Evolutionary conservation across 2,888 invertebrate genomes (phyloP).

Genomic region (Limnephilus marmoratus): DNA sequence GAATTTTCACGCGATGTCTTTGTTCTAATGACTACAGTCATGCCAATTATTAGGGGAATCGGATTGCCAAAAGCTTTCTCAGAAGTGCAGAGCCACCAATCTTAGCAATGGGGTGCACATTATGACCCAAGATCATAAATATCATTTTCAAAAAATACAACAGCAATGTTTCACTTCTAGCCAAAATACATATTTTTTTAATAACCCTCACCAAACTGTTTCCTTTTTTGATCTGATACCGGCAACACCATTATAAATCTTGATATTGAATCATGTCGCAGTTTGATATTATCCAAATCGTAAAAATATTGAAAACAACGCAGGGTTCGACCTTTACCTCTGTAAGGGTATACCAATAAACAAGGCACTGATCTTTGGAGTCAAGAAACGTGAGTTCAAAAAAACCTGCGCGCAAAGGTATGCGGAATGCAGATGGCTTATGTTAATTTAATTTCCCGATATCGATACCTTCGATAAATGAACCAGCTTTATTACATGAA

Average conservation of each 20-base stretch:
- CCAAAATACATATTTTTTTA: neutral
- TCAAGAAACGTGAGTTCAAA: conserved; percentile 29
- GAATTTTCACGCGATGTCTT: no score
- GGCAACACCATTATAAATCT: neutral
- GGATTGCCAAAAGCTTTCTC: no score
- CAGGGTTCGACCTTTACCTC: conserved; percentile 14
- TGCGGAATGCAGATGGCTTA: conserved; percentile 23
- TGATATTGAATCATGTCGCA: neutral
- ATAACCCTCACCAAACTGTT: neutral
- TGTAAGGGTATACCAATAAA: conserved; percentile 27
- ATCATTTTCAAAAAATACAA: neutral
- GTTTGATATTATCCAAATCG: neutral
- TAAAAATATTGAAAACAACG: neutral
- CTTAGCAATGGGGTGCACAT: neutral
- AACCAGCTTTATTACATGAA: neutral
- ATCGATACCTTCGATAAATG: neutral
- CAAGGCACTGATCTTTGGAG: conserved; percentile 29
- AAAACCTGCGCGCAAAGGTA: neutral
- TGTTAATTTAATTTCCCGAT: conserved; percentile 15
- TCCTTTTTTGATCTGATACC: neutral
- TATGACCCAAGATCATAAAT: neutral
- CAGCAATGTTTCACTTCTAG: neutral
- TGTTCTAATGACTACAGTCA: no score
- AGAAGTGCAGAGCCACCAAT: no score
- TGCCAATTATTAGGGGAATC: no score